A percentile compares a stretch with the other conserved stretches of the same genome.
These are phyloP conservation scores for Apis dorsata DNA, from an alignment of 1,140 invertebrate genomes.

Conservation along the genomic window DNA sequence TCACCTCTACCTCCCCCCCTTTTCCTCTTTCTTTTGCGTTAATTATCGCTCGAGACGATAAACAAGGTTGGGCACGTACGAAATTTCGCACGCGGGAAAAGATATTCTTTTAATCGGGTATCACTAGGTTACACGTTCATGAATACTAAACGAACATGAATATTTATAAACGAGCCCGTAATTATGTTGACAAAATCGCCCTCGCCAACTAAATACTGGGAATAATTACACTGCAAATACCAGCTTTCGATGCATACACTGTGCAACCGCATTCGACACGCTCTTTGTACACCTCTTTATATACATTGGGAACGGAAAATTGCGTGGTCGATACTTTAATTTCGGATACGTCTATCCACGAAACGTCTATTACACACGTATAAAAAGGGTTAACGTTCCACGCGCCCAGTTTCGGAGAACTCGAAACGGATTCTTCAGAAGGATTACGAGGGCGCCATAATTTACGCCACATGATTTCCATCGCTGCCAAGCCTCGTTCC, in stretches of 20 bases:
- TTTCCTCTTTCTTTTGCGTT: background rate
- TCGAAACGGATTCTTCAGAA: conserved; percentile 33
- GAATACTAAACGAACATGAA: conserved; percentile 34
- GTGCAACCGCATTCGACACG: background rate
- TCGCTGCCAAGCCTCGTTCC: background rate
- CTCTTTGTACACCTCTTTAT: background rate
- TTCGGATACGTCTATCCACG: background rate
- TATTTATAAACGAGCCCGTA: conserved; percentile 13
- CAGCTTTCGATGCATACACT: background rate
- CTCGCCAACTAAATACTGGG: conserved; percentile 17
- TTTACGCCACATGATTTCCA: conserved; percentile 42
- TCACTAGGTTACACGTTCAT: background rate
- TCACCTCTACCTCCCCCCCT: no score
- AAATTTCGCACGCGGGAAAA: background rate
- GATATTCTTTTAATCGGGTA: background rate
- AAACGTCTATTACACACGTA: no score
- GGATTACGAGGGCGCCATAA: conserved; percentile 57
- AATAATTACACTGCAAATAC: background rate
- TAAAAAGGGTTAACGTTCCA: background rate
- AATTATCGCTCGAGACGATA: background rate
- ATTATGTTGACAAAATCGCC: conserved; percentile 26
- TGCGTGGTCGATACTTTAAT: no score
- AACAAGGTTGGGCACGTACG: no score
- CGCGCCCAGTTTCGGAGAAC: background rate
- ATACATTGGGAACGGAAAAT: background rate